Conservation (phyloP, 1,140 invertebrate species). For the Drosophila sp. region DNA sequence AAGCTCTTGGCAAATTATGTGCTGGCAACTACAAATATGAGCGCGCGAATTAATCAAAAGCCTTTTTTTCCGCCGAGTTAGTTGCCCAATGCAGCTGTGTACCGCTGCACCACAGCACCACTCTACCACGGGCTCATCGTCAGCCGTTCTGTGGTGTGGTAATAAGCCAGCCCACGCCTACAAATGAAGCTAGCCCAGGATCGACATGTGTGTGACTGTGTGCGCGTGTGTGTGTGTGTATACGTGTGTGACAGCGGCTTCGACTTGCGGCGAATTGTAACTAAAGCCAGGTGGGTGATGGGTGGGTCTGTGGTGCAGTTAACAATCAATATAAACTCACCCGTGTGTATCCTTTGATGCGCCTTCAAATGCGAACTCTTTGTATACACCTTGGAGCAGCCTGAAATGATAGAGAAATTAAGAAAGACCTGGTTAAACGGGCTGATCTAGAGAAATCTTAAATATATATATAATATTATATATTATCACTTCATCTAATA, state of each 20-base stretch:
- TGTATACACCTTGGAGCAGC: slow-evolving; percentile 99
- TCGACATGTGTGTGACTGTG: slow-evolving; percentile 20
- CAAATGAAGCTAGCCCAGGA: slow-evolving; percentile 14
- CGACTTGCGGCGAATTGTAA: slow-evolving; percentile 37
- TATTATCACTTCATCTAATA: no score
- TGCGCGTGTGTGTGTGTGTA: slow-evolving; percentile 1
- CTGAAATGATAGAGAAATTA: slow-evolving; percentile 86
- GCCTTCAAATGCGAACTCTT: slow-evolving; percentile 99
- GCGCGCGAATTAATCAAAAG: slow-evolving; percentile 81
- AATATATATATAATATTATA: no score
- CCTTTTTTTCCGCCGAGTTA: slow-evolving; percentile 44
- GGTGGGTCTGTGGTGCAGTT: slow-evolving; percentile 23
- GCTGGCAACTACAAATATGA: slow-evolving; percentile 82
- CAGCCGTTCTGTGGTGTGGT: slow-evolving; percentile 37
- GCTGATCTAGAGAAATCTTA: not conserved
- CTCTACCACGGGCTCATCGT: slow-evolving; percentile 46
- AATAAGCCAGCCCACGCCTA: slow-evolving; percentile 50
- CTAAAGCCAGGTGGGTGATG: slow-evolving; percentile 23
- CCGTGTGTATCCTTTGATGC: slow-evolving; percentile 98
- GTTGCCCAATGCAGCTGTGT: slow-evolving; percentile 71
- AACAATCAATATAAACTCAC: slow-evolving; percentile 87
- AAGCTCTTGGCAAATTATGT: slow-evolving; percentile 80
- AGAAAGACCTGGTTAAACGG: not conserved
- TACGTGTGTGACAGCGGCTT: slow-evolving; percentile 22
- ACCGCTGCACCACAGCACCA: slow-evolving; percentile 10